Conservation (phyloP, 2,113 vertebrate species). For the Varanus komodoensis region DNA sequence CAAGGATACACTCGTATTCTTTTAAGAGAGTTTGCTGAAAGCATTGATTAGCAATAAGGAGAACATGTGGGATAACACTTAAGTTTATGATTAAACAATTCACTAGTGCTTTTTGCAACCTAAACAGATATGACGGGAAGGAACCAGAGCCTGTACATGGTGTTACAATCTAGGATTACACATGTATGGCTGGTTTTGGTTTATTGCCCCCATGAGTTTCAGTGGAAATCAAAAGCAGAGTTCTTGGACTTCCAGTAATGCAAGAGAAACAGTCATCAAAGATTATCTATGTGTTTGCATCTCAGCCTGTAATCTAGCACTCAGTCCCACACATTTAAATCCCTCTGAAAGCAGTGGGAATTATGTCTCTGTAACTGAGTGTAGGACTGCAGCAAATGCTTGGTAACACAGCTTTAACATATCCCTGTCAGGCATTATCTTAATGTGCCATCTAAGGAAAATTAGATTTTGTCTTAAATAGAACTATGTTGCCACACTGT, state of each 20-base stretch:
- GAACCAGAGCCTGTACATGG: neutral
- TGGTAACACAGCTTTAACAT: constrained; percentile 1
- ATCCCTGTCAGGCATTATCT: constrained; percentile 20
- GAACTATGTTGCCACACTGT: neutral
- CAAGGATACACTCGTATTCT: neutral
- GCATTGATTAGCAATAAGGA: neutral
- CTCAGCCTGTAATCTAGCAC: neutral
- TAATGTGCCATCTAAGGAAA: constrained; percentile 15
- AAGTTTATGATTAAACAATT: neutral
- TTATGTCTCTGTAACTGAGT: constrained; percentile 18
- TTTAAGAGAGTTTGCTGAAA: neutral
- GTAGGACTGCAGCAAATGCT: neutral
- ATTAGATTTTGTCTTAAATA: constrained; percentile 31
- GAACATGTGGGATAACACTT: constrained; percentile 31
- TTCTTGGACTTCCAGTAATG: neutral
- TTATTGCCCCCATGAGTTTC: neutral
- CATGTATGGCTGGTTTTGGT: neutral
- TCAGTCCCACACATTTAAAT: constrained; percentile 8
- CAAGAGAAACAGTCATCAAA: neutral
- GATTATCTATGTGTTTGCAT: neutral
- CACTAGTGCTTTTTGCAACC: neutral
- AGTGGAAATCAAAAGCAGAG: neutral
- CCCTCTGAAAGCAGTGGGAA: constrained; percentile 1
- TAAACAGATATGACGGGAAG: neutral
- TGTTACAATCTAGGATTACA: neutral